A percentile compares a stretch with the other conserved stretches of the same genome.
phyloP scores from a whole-genome alignment of 2,888 invertebrate species.

The Lasioglossum morio region DNA sequence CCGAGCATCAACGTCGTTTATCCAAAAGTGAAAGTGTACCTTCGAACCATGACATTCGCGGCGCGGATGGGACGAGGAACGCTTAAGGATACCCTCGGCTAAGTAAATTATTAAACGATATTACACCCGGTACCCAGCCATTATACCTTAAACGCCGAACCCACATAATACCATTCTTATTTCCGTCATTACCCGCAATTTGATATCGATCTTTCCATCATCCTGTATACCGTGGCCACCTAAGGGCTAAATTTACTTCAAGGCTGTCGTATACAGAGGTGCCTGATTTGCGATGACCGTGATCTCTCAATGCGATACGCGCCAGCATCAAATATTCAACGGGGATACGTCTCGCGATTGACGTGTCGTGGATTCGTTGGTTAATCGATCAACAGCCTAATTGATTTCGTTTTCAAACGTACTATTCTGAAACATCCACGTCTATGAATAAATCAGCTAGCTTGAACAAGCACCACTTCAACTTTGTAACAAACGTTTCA shows the following conservation, averaged over 20 bases:
- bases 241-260: constrained; percentile 58
- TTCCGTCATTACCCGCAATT: constrained; percentile 69
- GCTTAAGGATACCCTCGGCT: constrained; percentile 25
- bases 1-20: background rate
- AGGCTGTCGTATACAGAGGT: constrained; percentile 41
- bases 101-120: constrained; percentile 66
- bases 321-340: background rate
- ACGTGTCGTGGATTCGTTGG: background rate
- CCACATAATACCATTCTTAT: constrained; percentile 66
- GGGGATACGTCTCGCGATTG: background rate
- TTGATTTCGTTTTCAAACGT: background rate
- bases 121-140: constrained; percentile 34
- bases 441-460: background rate
- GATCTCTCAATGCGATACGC: constrained; percentile 39
- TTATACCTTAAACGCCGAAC: constrained; percentile 53
- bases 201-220: constrained; percentile 67
- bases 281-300: constrained; percentile 43
- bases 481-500: background rate
- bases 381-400: background rate
- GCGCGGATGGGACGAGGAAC: background rate
- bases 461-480: background rate
- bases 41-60: background rate
- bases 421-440: background rate
- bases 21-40: constrained; percentile 13
- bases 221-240: constrained; percentile 38